phyloP scores from a whole-genome alignment of 2,797 vertebrate species.

The Podargus strigoides region DNA sequence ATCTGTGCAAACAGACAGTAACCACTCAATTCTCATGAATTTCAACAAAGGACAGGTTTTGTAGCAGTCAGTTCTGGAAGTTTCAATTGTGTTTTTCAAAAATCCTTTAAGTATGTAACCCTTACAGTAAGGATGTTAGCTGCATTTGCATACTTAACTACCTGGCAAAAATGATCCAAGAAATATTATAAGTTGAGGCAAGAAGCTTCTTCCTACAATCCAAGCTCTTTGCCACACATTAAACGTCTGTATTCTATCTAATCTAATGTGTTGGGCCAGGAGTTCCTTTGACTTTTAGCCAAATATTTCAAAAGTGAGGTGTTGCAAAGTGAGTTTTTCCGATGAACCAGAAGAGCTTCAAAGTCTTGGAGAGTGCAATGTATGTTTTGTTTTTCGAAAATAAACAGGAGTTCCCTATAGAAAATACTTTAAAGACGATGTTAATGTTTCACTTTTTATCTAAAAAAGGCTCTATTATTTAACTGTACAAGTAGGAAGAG shows the following conservation, averaged over 20 bases:
- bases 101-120: background rate
- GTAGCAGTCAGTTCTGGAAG: background rate
- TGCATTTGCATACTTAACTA: background rate
- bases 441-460: background rate
- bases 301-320: background rate
- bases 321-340: background rate
- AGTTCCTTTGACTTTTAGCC: background rate
- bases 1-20: background rate
- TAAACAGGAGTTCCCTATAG: background rate
- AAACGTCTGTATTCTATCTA: background rate
- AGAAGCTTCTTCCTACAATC: background rate
- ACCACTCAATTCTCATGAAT: background rate
- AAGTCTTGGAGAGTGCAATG: background rate
- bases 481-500: background rate
- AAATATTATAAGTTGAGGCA: background rate
- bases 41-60: background rate
- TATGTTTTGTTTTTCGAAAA: background rate
- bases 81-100: background rate
- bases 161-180: background rate
- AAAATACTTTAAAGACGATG: background rate
- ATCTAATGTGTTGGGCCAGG: background rate
- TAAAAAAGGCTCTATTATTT: background rate
- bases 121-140: background rate
- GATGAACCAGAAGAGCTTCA: background rate
- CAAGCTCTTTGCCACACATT: background rate